phyloP scores from a whole-genome alignment of 1,140 invertebrate genomes.

The Drosophila dunni region DNA sequence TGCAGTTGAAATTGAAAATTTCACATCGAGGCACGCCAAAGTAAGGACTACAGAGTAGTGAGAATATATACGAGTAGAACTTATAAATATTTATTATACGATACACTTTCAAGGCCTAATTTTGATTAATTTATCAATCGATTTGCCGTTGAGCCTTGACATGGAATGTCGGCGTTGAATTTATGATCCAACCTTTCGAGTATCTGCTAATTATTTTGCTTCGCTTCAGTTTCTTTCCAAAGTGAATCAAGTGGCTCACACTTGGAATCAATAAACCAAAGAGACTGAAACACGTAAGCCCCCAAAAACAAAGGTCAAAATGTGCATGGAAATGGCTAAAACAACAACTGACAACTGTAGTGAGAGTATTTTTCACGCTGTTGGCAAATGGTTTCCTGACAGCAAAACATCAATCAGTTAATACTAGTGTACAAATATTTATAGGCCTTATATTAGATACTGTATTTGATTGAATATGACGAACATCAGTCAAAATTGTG shows the following conservation, averaged over 20 bases:
- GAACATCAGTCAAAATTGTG: background rate
- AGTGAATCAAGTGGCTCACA: constrained; percentile 40
- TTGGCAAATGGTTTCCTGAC: constrained; percentile 74
- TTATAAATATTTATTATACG: constrained; percentile 79
- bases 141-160: constrained; percentile 70
- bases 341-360: constrained; percentile 39
- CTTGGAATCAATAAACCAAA: constrained; percentile 62
- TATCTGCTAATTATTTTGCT: constrained; percentile 62
- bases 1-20: constrained; percentile 74
- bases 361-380: constrained; percentile 77
- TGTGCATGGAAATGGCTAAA: constrained; percentile 17
- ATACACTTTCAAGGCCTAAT: constrained; percentile 75
- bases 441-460: constrained; percentile 1
- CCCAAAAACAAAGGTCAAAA: constrained; percentile 39
- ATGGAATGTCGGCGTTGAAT: constrained; percentile 67
- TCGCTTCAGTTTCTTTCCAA: constrained; percentile 19
- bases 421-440: constrained; percentile 9
- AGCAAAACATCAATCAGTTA: constrained; percentile 74
- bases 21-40: constrained; percentile 33
- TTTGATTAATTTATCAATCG: constrained; percentile 80
- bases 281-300: constrained; percentile 56
- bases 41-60: constrained; percentile 4
- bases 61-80: constrained; percentile 31
- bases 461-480: background rate
- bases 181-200: constrained; percentile 64